A percentile compares a stretch with the other conserved stretches of the same genome.
phyloP scores from a whole-genome alignment of 2,113 vertebrate species.

The Laterallus jamaicensis region DNA sequence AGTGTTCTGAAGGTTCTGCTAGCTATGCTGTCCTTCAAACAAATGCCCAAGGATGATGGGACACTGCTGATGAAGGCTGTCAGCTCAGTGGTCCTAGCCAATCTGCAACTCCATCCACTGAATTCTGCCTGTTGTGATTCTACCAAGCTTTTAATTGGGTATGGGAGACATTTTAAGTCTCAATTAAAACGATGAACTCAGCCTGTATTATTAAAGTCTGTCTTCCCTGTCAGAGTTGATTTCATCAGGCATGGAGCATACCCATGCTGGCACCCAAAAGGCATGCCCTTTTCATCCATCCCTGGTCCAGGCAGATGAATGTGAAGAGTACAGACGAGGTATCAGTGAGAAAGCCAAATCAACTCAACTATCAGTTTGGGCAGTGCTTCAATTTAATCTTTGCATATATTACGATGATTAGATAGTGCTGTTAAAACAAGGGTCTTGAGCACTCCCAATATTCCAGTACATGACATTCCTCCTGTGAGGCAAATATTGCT shows the following conservation, averaged over 20 bases:
- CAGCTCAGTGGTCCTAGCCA: neutral
- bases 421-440: neutral
- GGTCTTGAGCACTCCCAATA: neutral
- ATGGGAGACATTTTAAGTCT: neutral
- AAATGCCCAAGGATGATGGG: neutral
- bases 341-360: neutral
- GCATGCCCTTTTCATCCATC: neutral
- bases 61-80: neutral
- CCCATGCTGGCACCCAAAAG: neutral
- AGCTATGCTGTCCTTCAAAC: neutral
- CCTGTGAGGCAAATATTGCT: neutral
- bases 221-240: neutral
- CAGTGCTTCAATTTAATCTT: neutral
- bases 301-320: neutral
- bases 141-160: constrained; percentile 11
- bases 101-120: neutral
- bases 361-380: neutral
- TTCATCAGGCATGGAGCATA: neutral
- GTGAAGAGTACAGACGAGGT: neutral
- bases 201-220: neutral
- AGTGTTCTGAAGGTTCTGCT: neutral
- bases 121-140: constrained; percentile 7
- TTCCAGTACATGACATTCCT: neutral
- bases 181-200: constrained; percentile 24
- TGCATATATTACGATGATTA: neutral